Base-by-base conservation (phyloP, 1,140 invertebrate genomes). In the Steinernema khuongi region DNA sequence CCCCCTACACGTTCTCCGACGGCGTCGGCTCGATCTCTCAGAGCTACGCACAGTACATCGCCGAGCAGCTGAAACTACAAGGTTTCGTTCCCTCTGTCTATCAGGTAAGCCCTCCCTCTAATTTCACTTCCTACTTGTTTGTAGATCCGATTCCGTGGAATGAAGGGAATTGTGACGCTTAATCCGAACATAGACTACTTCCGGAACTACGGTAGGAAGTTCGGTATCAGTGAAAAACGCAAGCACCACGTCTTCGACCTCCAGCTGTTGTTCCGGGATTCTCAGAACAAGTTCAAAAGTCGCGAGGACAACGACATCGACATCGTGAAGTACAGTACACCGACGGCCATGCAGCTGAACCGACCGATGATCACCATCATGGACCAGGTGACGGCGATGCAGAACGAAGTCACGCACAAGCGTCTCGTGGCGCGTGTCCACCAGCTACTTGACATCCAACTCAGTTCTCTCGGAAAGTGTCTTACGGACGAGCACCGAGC, bases 311-410 rank as follows among this genome's bases (percentile, higher is more conserved):
- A 18, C 22, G 31, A 73, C 1, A 31, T 79, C 0, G 79, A 79
- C 73, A 79, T 79, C 18, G 79, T 79, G 11, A 79, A 79, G 33
- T 71, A 67, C 36, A 74, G 71, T 17, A 31, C 71, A 17, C 79
- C 79, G 0, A 67, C 69, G 60, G 43, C 72, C 14, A 75, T 79
- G 14, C 30, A 44, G 18, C 71, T 79, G 1, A 79, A 79, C 30
- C 73, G 73, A 30, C 79, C 77, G 4, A 72, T 79, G 22, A 79
- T 79, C 72, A 79, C 79, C 32, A 79, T 79, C 50, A 36, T 77
- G 36, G 79, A 79, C 67, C 79, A 79, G 68, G 78, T 83, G 17
- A 60, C 50, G 11, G 50, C 7, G 26, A 60, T 60, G 50, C 50
- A 60, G 50, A 60, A 26, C 7, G 50, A 60, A 26, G 50, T 22